Evolutionary conservation across 2,113 vertebrate genomes (phyloP), one percentile per base, ranked within the genome.

Genomic region (Progne subis): DNA sequence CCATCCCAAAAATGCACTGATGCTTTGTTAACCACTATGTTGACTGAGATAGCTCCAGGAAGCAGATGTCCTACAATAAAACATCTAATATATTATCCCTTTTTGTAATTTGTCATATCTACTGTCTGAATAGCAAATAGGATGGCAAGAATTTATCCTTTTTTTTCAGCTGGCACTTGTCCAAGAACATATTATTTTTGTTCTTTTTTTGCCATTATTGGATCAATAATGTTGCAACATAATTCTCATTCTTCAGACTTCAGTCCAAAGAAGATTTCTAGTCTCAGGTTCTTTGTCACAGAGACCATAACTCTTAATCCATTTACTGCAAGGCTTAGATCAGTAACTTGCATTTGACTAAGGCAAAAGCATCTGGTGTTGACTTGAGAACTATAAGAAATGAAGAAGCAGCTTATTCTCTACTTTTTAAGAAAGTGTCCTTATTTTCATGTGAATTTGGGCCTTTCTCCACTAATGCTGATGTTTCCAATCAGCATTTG

Each of bases 241-340:
- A 94, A 95, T 83, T 90, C 76, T 93, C 53, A 82, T 76, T 95
- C 74, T 90, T 67, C 44, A 82, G 44, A 89, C 60, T 92, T 76
- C 65, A 56, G 70, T 69, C 57, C 70, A 90, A 89, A 87, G 78
- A 49, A 96, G 92, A 93, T 94, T 87, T 91, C 61, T 37, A 76
- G 65, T 89, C 57, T 89, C 50, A 32, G 65, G 82, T 94, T 90
- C 87, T 92, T 92, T 91, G 85, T 94, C 85, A 41, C 65, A 89
- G 21, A 76, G 67, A 87, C 82, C 87, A 39, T 79, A 94, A 82
- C 56, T 72, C 31, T 76, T 82, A 92, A 96, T 91, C 87, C 85
- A 79, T 34, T 94, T 90, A 91, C 46, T 56, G 65, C 41, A 75
- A 87, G n/a, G 44, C 82, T 96, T 67, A 87, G 41, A 89, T 85